Base-by-base conservation (phyloP, 1,140 invertebrate species). In the Musca vetustissima region DNA sequence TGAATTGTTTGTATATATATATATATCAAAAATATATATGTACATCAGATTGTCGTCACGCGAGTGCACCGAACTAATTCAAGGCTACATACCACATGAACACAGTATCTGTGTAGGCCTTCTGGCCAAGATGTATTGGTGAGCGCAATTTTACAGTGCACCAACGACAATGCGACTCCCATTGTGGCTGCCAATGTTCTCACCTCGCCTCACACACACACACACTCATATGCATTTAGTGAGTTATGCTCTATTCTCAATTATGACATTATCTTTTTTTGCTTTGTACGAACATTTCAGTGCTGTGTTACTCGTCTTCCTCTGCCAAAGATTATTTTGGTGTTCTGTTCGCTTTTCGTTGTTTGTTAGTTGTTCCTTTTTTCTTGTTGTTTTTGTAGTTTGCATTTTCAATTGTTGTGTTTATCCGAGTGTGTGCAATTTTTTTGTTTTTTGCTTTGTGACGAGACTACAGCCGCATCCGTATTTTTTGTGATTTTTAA, bases 31-130 rank as follows among this genome's bases (percentile, higher is more conserved):
- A 24, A 57, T 52, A 67, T 68, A n/a, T 57, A 48, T 36, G 17
- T 61, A 43, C 21, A 32, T 61, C 32, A 43, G 57, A 19, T 17
- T 70, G 64, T 70, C 66, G 69, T 70, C 69, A 70, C 69, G 73
- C 78, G 78, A 79, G 78, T 80, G 78, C 78, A 80, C 76, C 78
- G 78, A 80, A 80, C 78, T 80, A 80, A 80, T 80, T 80, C 78
- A 80, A 80, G 78, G 78, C 78, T 80, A 76, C 78, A 80, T 79
- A 79, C 77, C 77, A 79, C 76, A 66, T 47, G 47, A 61, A 61
- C 57, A 61, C 57, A 43, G 28, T 61, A 61, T 61, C 28, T 36
- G 57, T 61, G 57, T 61, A 43, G 55, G 55, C 55, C 55, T 59
- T 59, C 55, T 32, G 24, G n/a, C 28, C 7, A 13, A 14, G 3